These are phyloP conservation scores for Rutilus rutilus DNA, from an alignment of 2,113 vertebrate species.

Conservation along the genomic window DNA sequence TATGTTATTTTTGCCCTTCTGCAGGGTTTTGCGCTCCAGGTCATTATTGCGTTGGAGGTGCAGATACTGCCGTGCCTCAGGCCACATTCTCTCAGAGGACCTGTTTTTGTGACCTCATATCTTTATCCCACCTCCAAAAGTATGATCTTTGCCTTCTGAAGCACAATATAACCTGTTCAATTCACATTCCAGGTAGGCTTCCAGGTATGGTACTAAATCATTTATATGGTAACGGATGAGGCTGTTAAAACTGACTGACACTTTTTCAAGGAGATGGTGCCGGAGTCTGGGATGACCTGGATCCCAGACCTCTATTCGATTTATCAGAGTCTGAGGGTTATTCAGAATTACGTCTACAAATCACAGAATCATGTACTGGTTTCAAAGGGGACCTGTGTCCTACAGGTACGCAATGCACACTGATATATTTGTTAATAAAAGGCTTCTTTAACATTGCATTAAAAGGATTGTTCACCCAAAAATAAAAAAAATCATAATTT, in stretches of 20 bases:
- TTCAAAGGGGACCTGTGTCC: slow-evolving; percentile 65
- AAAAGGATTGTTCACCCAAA: neutral
- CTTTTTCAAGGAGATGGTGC: slow-evolving; percentile 49
- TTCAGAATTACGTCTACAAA: slow-evolving; percentile 47
- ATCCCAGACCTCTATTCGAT: slow-evolving; percentile 45
- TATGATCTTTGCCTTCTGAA: slow-evolving; percentile 55
- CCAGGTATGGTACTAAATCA: neutral
- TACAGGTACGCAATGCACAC: slow-evolving; percentile 43
- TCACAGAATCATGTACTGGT: slow-evolving; percentile 50
- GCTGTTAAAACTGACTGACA: neutral
- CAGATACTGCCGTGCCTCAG: slow-evolving; percentile 66
- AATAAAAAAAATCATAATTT: neutral
- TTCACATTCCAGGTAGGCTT: slow-evolving; percentile 44
- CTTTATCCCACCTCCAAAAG: slow-evolving; percentile 46
- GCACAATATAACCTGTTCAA: slow-evolving; percentile 61
- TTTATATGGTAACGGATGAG: neutral
- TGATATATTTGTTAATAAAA: neutral
- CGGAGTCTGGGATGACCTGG: neutral
- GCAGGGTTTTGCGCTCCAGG: slow-evolving; percentile 77
- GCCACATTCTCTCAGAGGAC: slow-evolving; percentile 62
- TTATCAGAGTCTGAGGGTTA: slow-evolving; percentile 57
- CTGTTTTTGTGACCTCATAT: slow-evolving; percentile 69
- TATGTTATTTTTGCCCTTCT: slow-evolving; percentile 42
- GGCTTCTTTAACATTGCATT: neutral
- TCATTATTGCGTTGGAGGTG: slow-evolving; percentile 74